Evolutionary conservation across 2,797 vertebrate genomes (phyloP), one percentile per base, ranked within the genome.

Genomic region (Hoplostethus mediterraneus): DNA sequence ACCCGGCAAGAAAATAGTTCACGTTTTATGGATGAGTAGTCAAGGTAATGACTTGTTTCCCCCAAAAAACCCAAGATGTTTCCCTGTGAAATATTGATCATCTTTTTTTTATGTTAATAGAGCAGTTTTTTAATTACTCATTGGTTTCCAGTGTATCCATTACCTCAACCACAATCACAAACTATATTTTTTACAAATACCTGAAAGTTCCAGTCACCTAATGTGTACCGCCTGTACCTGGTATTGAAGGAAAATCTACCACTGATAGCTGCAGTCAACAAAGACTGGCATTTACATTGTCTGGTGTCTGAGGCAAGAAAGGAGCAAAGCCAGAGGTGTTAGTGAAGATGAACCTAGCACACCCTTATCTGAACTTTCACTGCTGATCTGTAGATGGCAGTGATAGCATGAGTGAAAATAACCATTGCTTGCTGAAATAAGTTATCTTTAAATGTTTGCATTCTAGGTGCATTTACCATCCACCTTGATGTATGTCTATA

Each of bases 371-470:
- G 33, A 36, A 36, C 33, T 36, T 36, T 36, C 33, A 36, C 33
- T 36, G 33, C 33, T 36, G 33, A 36, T 36, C 33, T 36, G 33
- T 36, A 36, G 33, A 36, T 36, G 33, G 33, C 40, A 2, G 21
- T 36, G 54, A 38, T 14, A 51, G 52, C 72, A 36, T 61, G 53
- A 47, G 12, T 47, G 68, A 77, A 28, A 63, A 86, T 84, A 83
- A 87, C 73, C 77, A 67, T 49, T 6, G 40, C 31, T 57, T 17
- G 40, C 75, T 67, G n/a, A 77, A 65, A 73, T 33, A 64, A 4
- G 54, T 55, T 63, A 58, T 66, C 49, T 85, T 84, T 83, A 65
- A 59, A 76, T 81, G 65, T 61, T 67, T 57, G 60, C 28, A 61
- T 62, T 76, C 28, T 52, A 66, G 6, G 0, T 67, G 56, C 63